Conservation (phyloP, 92 coral and sea anemone genomes). For the Meandrina meandrites region DNA sequence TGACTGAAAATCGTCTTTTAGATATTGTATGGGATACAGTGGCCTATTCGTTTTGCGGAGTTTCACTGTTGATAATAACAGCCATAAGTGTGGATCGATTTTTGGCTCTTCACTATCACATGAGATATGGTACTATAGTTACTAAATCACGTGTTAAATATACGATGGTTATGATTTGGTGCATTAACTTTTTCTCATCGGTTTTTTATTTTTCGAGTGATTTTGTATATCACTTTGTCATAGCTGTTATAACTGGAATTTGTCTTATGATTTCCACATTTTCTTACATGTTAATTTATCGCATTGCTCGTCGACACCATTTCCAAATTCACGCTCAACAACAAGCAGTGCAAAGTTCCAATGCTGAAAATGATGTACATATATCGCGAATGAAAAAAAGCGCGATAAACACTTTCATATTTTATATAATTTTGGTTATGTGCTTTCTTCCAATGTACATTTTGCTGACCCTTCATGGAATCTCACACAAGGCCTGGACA, state of each 20-base stretch:
- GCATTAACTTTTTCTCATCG: neutral
- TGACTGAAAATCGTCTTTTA: conserved; percentile 4
- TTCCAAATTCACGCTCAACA: conserved; percentile 3
- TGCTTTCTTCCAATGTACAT: conserved; percentile 14
- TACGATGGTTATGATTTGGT: conserved; percentile 5
- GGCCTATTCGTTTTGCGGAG: conserved; percentile 14
- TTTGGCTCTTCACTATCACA: conserved; percentile 19
- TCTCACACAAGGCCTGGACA: conserved; percentile 6
- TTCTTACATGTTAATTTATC: conserved; percentile 14
- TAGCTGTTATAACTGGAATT: conserved; percentile 8
- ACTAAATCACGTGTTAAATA: conserved; percentile 5
- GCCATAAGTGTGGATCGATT: conserved; percentile 31
- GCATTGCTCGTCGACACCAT: conserved; percentile 23
- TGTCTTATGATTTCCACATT: conserved; percentile 29
- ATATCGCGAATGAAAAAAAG: neutral
- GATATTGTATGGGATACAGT: conserved; percentile 14
- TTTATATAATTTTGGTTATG: neutral
- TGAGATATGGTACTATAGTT: conserved; percentile 24
- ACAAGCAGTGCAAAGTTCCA: neutral
- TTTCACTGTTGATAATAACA: conserved; percentile 11
- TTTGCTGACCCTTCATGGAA: conserved; percentile 1
- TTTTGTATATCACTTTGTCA: conserved; percentile 2
- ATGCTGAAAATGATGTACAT: neutral
- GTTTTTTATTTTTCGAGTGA: conserved; percentile 1
- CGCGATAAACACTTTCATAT: neutral